These are phyloP conservation scores for Hyposoter dolosus DNA, from an alignment of 2,888 invertebrate genomes.

Conservation along the genomic window DNA sequence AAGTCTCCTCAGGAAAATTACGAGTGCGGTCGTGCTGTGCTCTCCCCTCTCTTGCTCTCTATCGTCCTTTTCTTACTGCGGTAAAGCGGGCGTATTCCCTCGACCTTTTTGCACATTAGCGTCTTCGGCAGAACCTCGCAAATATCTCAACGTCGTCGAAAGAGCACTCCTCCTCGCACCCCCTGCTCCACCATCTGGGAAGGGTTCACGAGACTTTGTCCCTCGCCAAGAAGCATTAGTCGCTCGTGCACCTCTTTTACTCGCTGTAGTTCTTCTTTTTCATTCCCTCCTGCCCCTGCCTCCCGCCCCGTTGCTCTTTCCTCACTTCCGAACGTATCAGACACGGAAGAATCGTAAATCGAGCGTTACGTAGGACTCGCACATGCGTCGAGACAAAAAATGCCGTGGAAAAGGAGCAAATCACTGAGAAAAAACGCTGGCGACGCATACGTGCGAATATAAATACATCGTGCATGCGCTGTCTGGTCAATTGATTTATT, in stretches of 20 bases:
- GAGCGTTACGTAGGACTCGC: slow-evolving; percentile 59
- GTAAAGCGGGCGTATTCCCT: slow-evolving; percentile 60
- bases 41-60: slow-evolving; percentile 9
- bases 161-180: slow-evolving; percentile 58
- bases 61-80: slow-evolving; percentile 51
- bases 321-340: slow-evolving; percentile 54
- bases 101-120: slow-evolving; percentile 69
- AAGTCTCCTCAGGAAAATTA: slow-evolving; percentile 63
- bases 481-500: neutral
- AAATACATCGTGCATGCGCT: neutral
- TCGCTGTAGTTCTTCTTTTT: slow-evolving; percentile 26
- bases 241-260: slow-evolving; percentile 50
- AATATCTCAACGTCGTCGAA: slow-evolving; percentile 68
- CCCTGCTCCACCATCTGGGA: slow-evolving; percentile 21
- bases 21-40: slow-evolving; percentile 51
- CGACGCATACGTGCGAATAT: neutral
- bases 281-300: neutral
- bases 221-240: slow-evolving; percentile 62
- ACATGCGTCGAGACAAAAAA: slow-evolving; percentile 47
- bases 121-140: slow-evolving; percentile 69
- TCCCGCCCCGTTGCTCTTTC: neutral
- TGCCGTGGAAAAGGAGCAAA: slow-evolving; percentile 1
- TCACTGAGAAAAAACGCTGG: neutral
- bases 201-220: slow-evolving; percentile 62
- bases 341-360: slow-evolving; percentile 65